A percentile compares a stretch with the other conserved stretches of the same genome.
These are phyloP conservation scores for Cyprinodon variegatus DNA, from an alignment of 2,113 vertebrate genomes.

Conservation along the genomic window DNA sequence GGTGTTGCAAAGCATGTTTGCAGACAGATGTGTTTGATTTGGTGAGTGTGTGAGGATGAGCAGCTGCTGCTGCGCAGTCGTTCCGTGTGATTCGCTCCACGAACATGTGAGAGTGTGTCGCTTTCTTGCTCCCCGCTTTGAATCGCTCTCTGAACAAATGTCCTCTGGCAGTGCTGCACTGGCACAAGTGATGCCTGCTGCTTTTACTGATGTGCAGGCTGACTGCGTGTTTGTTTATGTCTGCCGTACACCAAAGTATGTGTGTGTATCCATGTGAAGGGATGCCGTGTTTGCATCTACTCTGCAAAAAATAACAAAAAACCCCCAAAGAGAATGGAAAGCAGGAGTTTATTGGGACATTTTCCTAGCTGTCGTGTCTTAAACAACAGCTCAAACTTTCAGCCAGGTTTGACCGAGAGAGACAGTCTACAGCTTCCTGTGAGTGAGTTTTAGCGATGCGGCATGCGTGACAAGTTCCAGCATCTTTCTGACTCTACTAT, in stretches of 20 bases:
- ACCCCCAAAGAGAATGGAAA: neutral
- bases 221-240: conserved; percentile 59
- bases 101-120: conserved; percentile 54
- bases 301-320: conserved; percentile 13
- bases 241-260: conserved; percentile 35
- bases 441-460: conserved; percentile 66
- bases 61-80: conserved; percentile 67
- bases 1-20: conserved; percentile 68
- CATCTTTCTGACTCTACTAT: conserved; percentile 48
- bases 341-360: neutral
- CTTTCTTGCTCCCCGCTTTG: conserved; percentile 47
- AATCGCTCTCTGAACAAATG: conserved; percentile 51
- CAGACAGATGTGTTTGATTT: conserved; percentile 46
- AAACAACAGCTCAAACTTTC: neutral
- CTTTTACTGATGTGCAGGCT: conserved; percentile 54
- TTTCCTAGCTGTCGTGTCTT: conserved; percentile 2
- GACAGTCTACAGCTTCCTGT: conserved; percentile 45
- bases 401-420: neutral
- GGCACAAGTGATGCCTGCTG: conserved; percentile 59
- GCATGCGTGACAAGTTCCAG: conserved; percentile 70
- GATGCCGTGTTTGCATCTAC: conserved; percentile 30
- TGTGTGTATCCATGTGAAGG: conserved; percentile 16
- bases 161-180: conserved; percentile 55
- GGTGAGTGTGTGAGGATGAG: conserved; percentile 35
- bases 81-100: conserved; percentile 53